Evolutionary conservation across 2,888 invertebrate species (phyloP), one percentile per base, ranked within the genome.

Genomic region (Troglohyphantes excavatus): DNA sequence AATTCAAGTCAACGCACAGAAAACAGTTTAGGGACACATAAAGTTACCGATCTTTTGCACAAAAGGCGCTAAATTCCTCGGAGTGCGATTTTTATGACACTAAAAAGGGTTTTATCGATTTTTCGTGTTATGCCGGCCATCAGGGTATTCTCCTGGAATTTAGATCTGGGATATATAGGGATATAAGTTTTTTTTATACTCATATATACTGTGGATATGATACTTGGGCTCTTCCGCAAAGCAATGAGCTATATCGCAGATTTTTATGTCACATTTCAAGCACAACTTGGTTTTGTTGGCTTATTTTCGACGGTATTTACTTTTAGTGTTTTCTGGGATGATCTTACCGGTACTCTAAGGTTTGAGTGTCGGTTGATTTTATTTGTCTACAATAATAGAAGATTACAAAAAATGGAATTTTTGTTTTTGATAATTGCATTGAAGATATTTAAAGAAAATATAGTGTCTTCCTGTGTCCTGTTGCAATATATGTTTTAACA

Each of bases 11-110:
- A 27, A 7, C n/a, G 26, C 46, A 9, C 19, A 53, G 78, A n/a
- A 23, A 46, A 68, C 68, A 67, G 68, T 68, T 81, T 68, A 53
- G 46, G 67, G 79, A 33, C 43, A 27, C 29, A 78, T 78, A 81
- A 68, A 81, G 27, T 67, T 21, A 17, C 19, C 13, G 19, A 81
- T 81, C 67, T 67, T 13, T 19, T 17, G 67, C 68, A 53, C 63
- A 72, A 59, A 70, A 82, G 29, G 53, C 21, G 59, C 26, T 26
- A 72, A 83, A 73, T 73, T 65, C 73, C 72, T 39, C 73, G 46
- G 70, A 73, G 70, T 13, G 63, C 53, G 63, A 63, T 39, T 83
- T 75, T 83, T 83, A 83, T 73, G 83, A 63, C 17, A 43, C 39
- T 43, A 43, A 72, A 61, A 33, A 33, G 29, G 43, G 63, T 72